phyloP scores from a whole-genome alignment of 2,888 invertebrate genomes.

The Lasioglossum zephyrum region DNA sequence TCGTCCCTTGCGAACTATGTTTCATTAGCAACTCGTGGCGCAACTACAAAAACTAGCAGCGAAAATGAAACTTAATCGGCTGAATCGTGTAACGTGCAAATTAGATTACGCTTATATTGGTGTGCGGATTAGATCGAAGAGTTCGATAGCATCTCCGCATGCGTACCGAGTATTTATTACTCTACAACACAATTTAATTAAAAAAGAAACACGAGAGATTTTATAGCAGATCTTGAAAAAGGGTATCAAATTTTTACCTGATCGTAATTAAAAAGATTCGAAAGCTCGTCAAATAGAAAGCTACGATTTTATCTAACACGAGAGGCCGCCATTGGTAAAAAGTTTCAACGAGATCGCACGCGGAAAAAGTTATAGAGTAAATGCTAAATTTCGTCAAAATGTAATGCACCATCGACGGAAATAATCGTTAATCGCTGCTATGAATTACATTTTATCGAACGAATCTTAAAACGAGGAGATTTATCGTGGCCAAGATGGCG shows the following conservation, averaged over 20 bases:
- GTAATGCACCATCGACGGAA: background rate
- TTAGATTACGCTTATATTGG: background rate
- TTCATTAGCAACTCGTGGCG: background rate
- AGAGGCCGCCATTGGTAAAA: background rate
- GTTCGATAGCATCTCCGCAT: background rate
- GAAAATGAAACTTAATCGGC: background rate
- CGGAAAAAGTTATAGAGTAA: background rate
- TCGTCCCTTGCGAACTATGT: background rate
- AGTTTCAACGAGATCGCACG: background rate
- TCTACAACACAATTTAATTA: background rate
- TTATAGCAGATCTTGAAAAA: background rate
- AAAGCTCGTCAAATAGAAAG: constrained; percentile 11
- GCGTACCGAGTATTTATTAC: background rate
- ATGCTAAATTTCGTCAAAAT: background rate
- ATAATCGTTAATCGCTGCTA: background rate
- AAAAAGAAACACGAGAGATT: background rate
- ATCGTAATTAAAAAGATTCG: background rate
- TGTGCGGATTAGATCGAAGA: background rate
- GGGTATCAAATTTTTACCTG: background rate
- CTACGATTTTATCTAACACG: background rate
- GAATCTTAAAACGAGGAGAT: constrained; percentile 8
- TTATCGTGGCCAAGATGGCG: background rate
- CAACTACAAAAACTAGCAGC: background rate
- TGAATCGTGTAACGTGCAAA: background rate
- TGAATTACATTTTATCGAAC: background rate